These are phyloP conservation scores for Brachionus manjavacas DNA, from an alignment of 1,140 invertebrate species.

Conservation along the genomic window DNA sequence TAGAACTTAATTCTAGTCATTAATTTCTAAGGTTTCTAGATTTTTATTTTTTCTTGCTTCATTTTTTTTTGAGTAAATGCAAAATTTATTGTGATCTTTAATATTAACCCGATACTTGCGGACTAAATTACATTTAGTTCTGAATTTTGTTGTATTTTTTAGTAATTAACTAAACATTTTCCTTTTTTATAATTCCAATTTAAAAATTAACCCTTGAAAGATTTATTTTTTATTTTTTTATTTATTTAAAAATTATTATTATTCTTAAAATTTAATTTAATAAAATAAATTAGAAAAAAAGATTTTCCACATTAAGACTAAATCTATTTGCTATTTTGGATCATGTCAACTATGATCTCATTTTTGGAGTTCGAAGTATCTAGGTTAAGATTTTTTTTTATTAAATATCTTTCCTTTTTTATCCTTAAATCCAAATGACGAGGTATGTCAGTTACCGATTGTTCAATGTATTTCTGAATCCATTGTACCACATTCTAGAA, in stretches of 20 bases:
- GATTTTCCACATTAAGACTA: not conserved
- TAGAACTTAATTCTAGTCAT: not conserved
- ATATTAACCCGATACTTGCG: not conserved
- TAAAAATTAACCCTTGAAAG: not conserved
- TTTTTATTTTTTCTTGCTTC: not conserved
- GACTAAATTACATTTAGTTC: not conserved
- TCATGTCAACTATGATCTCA: not conserved
- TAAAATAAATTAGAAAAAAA: not conserved
- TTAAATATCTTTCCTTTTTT: constrained; percentile 1
- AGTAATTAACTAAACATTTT: not conserved
- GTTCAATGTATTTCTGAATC: constrained; percentile 27
- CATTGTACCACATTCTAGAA: constrained; percentile 11
- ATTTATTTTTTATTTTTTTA: not conserved
- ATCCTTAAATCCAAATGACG: not conserved
- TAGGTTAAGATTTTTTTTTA: not conserved
- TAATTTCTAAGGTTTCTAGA: not conserved
- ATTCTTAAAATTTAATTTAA: not conserved
- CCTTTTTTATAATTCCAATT: not conserved
- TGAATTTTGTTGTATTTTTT: not conserved
- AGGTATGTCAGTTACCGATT: not conserved
- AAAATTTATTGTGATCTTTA: not conserved
- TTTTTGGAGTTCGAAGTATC: not conserved
- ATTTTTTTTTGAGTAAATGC: not conserved
- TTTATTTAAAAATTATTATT: not conserved
- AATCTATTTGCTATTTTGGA: not conserved